Evolutionary conservation across 2,888 invertebrate species (phyloP).

Genomic region (Hyalella azteca): DNA sequence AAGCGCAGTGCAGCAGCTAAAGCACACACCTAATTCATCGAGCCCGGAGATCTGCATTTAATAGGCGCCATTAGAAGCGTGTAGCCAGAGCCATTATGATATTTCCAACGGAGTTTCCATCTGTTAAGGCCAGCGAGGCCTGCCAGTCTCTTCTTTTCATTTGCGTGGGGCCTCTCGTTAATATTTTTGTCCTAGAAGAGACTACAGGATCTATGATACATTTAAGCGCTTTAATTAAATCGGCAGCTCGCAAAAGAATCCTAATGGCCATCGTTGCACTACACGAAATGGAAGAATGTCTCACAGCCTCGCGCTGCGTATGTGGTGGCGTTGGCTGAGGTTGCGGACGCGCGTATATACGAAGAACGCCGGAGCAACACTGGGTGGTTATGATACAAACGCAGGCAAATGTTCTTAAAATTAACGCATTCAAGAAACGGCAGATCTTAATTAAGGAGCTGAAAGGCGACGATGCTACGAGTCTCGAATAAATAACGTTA

Average conservation of each 20-base stretch:
- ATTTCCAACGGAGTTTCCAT: conserved; percentile 32
- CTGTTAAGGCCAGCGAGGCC: conserved; percentile 11
- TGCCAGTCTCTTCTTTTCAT: background rate
- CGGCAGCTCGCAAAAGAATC: conserved; percentile 24
- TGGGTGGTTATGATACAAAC: too few relatives aligned
- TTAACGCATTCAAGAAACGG: too few relatives aligned
- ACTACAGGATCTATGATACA: conserved; percentile 37
- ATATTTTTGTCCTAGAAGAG: conserved; percentile 29
- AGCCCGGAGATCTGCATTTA: conserved; percentile 23
- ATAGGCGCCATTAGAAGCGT: conserved; percentile 24
- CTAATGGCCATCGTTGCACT: conserved; percentile 30
- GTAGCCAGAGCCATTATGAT: conserved; percentile 22
- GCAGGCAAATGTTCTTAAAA: too few relatives aligned
- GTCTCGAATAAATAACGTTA: too few relatives aligned
- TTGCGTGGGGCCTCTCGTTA: conserved; percentile 20
- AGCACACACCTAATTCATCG: conserved; percentile 22
- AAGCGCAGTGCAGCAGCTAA: conserved; percentile 3
- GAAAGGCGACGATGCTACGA: too few relatives aligned
- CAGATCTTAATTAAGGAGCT: too few relatives aligned
- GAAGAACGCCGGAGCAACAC: background rate
- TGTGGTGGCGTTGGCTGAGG: background rate
- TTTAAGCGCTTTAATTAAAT: conserved; percentile 35
- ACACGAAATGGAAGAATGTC: conserved; percentile 27
- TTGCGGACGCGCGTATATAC: background rate
- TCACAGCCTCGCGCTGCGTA: background rate